Base-by-base conservation (phyloP, 1,140 invertebrate species). In the Heliconius melpomene region DNA sequence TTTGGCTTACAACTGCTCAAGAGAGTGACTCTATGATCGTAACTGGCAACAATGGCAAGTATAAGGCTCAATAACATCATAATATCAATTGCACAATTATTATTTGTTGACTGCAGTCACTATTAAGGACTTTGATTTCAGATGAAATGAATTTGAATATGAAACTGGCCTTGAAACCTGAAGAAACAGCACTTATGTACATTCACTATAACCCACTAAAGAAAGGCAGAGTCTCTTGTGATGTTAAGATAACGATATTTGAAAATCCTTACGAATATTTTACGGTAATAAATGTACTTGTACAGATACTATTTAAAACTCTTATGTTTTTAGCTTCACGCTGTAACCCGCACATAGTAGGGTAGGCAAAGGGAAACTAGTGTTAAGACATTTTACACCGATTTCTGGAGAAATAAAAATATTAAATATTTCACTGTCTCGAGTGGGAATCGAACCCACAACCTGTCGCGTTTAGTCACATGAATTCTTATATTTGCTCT, bases 211-310 rank as follows among this genome's bases (percentile, higher is more conserved):
- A 88, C 77, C 93, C 93, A 8, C 81, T 90, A 20, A 86, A 81
- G 38, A 92, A 84, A 86, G 93, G 93, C 5, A 86, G 82, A 84
- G 86, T 83, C 8, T 86, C 79, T 66, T 91, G 91, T 72, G 91
- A 94, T 57, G 83, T 94, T 6, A 88, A 87, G 79, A 80, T 94
- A 23, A 87, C 87, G 2, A 92, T 94, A 76, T 79, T 82, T 73
- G 86, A 92, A 54, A 94, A 94, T 83, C 92, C 92, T 36, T 94
- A 90, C 46, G 93, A 94, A 83, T 87, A 85, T 80, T 94, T 87
- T 83, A 87, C 87, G 76, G 93, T 94, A 85, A 80, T 3, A 26
- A 29, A 20, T 52, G 23, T 11, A 46, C 2, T 20, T 20, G 18
- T 52, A 18, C 18, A 18, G 50, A 52, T 52, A 18, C 2, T 1